Base-by-base conservation (phyloP, 2,888 invertebrate species). In the Lycocerus yunnanus region DNA sequence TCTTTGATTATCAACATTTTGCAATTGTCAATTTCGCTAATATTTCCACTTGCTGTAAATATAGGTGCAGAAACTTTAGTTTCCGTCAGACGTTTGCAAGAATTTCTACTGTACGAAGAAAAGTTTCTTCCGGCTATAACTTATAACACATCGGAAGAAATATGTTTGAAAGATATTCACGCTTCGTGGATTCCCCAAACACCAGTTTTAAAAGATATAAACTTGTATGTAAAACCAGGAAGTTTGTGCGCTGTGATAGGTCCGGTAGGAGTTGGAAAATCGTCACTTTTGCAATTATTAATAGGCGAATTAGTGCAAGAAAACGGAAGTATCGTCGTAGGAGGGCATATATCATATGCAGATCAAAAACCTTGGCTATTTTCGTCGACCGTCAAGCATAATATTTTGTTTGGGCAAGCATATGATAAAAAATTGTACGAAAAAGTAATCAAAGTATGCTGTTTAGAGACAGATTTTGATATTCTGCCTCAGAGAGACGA, bases 231-330 rank as follows among this genome's bases (percentile, higher is more conserved):
- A 87, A 89, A 76, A 85, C 81, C 82, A 87, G 90, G 90, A 84
- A 86, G 61, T 85, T 86, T 81, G 84, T 92, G 94, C 79, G 95
- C 94, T 1, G 89, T 97, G 14, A 93, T 97, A 75, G 97, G 97
- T 10, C 92, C 96, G 0, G 97, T 97, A 11, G 97, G 97, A 9
- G 90, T 95, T 27, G 97, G 97, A 83, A 97, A 93, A 85, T 88
- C 86, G 78, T 89, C 90, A 0, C 77, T 91, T 13, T 82, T 91
- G 1, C 89, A 90, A 78, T 83, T 91, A 27, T 85, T 93, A 9
- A 13, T 71, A n/a, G 90, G 90, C 1, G 93, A 94, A 84, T 83
- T 93, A 1, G 88, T 89, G 6, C 78, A 83, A n/a, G 79, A 67
- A 81, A 88, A 81, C 2, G 93, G 93, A 0, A 86, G 83, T 6